Base-by-base conservation (phyloP, 2,888 invertebrate species). In the Furcula furcula region DNA sequence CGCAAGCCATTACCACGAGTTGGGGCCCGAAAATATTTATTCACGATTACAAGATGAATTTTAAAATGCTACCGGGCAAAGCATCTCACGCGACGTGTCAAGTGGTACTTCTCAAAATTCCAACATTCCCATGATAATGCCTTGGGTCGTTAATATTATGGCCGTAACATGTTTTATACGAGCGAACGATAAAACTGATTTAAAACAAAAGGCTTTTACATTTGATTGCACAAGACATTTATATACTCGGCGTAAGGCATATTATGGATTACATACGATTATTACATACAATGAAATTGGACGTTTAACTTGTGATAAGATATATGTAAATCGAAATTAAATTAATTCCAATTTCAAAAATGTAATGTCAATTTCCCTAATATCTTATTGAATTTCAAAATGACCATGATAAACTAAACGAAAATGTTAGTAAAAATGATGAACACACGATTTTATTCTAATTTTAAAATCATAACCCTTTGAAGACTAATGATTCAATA, bases 61-160 rank as follows among this genome's bases (percentile, higher is more conserved):
- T 65, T 60, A 62, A 69, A 63, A 60, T 40, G 70, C 73, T 73
- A 71, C 74, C 53, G 72, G 53, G 55, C 44, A 54, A 55, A 53
- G 47, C 38, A 52, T 53, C 45, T 46, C 50, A 56, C 41, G 53
- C 47, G 56, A 53, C 45, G 43, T 50, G 55, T 54, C 47, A 45
- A 51, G 42, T 47, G 40, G 50, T 55, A 54, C 54, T 72, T 57
- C 65, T 69, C 60, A 55, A 71, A 66, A 71, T 68, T 65, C 64
- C 64, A 60, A 55, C 45, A 51, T 47, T 40, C 45, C 42, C 51
- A 34, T 55, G 63, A 64, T 65, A 65, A 65, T 40, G 55, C 50
- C 46, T 58, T 58, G 47, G 51, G 49, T 48, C 49, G 50, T 66
- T 63, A 60, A 66, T 62, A 51, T 55, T 59, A 55, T 52, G 34